Evolutionary conservation across 2,888 invertebrate genomes (phyloP).

Genomic region (Polyommatus icarus): DNA sequence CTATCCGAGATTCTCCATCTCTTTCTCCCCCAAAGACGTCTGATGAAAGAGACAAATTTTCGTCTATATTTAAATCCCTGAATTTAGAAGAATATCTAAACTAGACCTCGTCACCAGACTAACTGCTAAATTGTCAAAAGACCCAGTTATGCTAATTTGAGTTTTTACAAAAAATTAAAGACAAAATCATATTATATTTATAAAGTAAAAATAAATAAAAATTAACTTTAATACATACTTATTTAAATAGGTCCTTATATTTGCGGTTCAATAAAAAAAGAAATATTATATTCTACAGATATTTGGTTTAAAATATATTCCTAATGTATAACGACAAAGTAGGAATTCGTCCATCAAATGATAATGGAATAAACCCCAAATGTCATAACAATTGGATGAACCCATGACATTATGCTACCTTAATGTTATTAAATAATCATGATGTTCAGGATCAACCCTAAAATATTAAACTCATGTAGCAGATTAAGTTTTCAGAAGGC

Average conservation of each 20-base stretch:
- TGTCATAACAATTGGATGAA: neutral
- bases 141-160: no score
- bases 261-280: neutral
- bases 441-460: neutral
- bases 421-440: conserved; percentile 15
- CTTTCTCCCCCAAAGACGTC: neutral
- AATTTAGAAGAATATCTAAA: no score
- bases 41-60: neutral
- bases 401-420: neutral
- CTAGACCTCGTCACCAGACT: no score
- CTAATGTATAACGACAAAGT: neutral
- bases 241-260: no score
- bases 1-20: neutral
- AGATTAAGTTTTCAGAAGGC: neutral
- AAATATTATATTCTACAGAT: neutral
- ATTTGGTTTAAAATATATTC: neutral
- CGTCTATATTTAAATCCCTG: neutral
- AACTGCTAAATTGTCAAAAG: no score
- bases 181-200: no score
- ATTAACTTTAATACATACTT: no score
- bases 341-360: neutral
- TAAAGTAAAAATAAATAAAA: no score
- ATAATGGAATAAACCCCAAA: neutral
- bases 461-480: conserved; percentile 2
- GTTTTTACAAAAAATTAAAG: no score